A percentile compares a stretch with the other conserved stretches of the same genome.
Evolutionary conservation across 92 coral and sea anemone species (phyloP).

Genomic region (Meandrina meandrites): DNA sequence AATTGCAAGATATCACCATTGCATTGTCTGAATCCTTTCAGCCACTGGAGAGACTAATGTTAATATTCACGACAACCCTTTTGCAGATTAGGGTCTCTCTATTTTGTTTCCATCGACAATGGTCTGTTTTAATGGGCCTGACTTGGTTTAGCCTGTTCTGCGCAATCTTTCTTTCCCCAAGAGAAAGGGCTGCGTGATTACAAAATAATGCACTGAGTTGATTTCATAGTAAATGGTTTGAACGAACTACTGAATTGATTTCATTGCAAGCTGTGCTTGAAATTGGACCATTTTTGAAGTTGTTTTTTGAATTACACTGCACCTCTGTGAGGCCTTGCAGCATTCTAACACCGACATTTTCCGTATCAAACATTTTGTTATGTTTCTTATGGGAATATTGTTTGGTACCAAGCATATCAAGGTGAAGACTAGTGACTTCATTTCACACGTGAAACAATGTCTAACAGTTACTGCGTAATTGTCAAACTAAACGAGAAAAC

Average conservation of each 20-base stretch:
- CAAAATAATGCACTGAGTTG: neutral
- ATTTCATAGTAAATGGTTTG: too few relatives aligned
- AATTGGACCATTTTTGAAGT: too few relatives aligned
- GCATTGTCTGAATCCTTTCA: too few relatives aligned
- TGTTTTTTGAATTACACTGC: neutral
- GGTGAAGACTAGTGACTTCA: too few relatives aligned
- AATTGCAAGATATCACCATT: neutral
- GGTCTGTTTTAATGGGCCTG: neutral
- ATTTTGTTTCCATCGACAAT: neutral
- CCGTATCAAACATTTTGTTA: too few relatives aligned
- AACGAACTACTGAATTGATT: too few relatives aligned
- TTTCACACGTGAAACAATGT: too few relatives aligned
- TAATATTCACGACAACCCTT: neutral
- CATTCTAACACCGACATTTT: neutral
- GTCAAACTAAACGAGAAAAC: too few relatives aligned
- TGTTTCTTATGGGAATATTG: too few relatives aligned
- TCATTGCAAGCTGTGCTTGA: neutral
- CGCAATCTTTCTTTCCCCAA: too few relatives aligned
- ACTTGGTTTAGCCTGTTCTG: neutral
- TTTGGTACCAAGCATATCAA: too few relatives aligned
- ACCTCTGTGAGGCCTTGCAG: neutral
- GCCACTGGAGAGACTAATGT: neutral
- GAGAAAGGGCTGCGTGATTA: neutral
- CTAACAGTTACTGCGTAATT: too few relatives aligned
- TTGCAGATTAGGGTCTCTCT: neutral